Evolutionary conservation across 2,113 vertebrate species (phyloP).

Genomic region (Syrrhaptes paradoxus): DNA sequence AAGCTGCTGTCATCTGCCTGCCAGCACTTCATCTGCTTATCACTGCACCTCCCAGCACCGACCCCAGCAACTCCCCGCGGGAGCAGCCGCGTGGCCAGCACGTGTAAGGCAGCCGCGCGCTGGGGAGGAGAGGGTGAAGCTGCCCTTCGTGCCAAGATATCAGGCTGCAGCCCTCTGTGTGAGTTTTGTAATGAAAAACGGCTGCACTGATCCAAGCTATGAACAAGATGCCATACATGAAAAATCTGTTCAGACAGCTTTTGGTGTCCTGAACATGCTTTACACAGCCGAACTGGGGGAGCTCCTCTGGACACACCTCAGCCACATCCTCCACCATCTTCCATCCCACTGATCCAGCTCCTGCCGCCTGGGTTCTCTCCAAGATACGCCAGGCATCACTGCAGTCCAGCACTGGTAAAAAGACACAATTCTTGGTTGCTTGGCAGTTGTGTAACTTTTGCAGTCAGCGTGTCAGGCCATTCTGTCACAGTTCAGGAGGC

Average conservation of each 20-base stretch:
- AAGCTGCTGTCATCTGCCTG: neutral
- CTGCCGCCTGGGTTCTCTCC: neutral
- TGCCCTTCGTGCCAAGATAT: neutral
- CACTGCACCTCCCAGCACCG: neutral
- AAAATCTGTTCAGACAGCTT: too few relatives aligned
- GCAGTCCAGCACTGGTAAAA: neutral
- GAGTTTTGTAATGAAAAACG: neutral
- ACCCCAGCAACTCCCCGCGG: neutral
- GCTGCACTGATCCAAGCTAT: neutral
- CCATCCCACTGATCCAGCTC: accelerated
- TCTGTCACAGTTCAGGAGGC: neutral
- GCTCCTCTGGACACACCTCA: neutral
- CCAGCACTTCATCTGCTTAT: neutral
- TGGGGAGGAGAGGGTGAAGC: neutral
- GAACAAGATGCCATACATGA: neutral
- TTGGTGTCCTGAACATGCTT: neutral
- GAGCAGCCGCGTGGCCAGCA: accelerated
- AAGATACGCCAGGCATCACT: neutral
- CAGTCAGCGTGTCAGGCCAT: neutral
- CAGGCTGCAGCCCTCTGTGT: neutral
- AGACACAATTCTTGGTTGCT: neutral
- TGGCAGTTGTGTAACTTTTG: neutral
- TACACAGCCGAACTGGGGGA: neutral
- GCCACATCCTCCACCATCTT: neutral
- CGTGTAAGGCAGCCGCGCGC: accelerated